Conservation (phyloP, 2,797 vertebrate genomes). For the Rhinella marina region DNA sequence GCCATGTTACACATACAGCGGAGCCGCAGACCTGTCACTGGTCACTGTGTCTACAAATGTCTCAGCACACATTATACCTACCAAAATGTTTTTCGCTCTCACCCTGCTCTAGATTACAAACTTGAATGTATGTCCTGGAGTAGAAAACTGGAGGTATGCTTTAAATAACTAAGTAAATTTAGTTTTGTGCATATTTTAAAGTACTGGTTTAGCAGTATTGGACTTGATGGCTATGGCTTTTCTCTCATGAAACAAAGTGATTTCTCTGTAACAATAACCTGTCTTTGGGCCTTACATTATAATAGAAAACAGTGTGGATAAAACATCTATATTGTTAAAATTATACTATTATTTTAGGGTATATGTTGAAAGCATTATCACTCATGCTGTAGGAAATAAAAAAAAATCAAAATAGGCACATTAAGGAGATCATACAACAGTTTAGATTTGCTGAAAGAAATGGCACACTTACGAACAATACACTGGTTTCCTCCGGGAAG, state of each 20-base stretch:
- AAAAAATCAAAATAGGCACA: neutral
- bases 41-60: neutral
- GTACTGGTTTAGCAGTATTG: neutral
- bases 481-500: slow-evolving; percentile 79
- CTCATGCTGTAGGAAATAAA: neutral
- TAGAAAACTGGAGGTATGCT: no score
- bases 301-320: neutral
- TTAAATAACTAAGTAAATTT: no score
- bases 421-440: neutral
- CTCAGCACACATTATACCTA: neutral
- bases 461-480: slow-evolving; percentile 79
- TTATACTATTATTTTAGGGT: neutral
- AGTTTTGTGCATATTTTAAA: neutral
- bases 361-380: neutral
- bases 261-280: neutral
- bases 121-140: no score
- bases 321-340: neutral
- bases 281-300: neutral
- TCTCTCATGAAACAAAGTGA: neutral
- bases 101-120: no score
- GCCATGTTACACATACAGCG: no score
- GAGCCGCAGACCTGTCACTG: neutral
- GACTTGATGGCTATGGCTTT: neutral
- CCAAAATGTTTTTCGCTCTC: no score
- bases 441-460: slow-evolving; percentile 18